Conservation (phyloP, 2,113 vertebrate genomes). For the Platanista minor region DNA sequence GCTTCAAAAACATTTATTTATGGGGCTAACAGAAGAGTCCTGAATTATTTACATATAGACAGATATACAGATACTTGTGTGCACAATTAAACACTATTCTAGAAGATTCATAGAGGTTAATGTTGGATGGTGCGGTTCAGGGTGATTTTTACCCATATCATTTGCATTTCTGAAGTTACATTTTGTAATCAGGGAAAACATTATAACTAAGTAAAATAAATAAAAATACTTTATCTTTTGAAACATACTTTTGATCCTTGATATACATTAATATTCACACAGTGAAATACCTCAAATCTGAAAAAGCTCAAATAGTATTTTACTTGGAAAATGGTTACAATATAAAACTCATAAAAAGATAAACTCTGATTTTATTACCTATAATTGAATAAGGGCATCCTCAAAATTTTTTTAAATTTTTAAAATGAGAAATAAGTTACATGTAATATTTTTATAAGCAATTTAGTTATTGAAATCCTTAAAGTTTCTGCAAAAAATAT, state of each 20-base stretch:
- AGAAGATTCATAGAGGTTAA: not conserved
- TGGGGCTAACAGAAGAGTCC: not conserved
- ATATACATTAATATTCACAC: not conserved
- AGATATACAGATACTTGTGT: not conserved
- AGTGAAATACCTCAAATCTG: not conserved
- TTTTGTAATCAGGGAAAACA: not conserved
- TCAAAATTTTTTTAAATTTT: not conserved
- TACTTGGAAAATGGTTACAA: not conserved
- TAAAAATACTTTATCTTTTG: not conserved
- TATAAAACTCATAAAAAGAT: not conserved
- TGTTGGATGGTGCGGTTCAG: not conserved
- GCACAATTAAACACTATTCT: not conserved
- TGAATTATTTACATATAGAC: not conserved
- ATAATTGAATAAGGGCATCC: not conserved
- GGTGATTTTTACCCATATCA: not conserved
- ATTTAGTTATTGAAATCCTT: not conserved
- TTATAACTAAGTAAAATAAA: not conserved
- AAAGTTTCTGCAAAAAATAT: not conserved
- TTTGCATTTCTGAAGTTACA: not conserved
- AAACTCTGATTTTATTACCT: not conserved
- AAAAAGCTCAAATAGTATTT: not conserved
- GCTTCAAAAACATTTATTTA: not conserved
- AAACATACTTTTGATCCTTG: not conserved
- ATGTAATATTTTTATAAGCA: not conserved
- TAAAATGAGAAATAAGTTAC: not conserved